Percentiles rank a stretch among this genome's conserved stretches.
phyloP scores from a whole-genome alignment of 2,797 vertebrate species.

The Neopelma chrysocephalum region DNA sequence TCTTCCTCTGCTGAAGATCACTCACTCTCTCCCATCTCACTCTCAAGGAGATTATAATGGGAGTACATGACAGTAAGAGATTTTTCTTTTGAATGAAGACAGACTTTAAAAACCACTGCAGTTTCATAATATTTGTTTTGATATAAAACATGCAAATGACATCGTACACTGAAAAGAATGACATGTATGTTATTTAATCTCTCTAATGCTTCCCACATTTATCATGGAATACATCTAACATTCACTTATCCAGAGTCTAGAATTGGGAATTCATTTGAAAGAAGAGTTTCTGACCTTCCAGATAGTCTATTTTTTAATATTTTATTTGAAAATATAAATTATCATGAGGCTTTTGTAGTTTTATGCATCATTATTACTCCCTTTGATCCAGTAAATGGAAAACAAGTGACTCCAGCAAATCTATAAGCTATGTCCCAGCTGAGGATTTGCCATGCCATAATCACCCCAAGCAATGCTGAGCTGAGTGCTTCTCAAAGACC shows the following conservation, averaged over 20 bases:
- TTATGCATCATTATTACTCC: background rate
- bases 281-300: background rate
- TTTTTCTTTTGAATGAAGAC: background rate
- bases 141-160: background rate
- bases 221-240: background rate
- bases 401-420: background rate
- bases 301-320: background rate
- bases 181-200: background rate
- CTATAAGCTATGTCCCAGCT: background rate
- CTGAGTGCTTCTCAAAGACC: background rate
- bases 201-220: background rate
- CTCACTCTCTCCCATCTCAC: background rate
- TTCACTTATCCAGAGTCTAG: background rate
- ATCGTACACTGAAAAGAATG: background rate
- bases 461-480: background rate
- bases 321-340: background rate
- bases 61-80: background rate
- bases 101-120: background rate
- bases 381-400: background rate
- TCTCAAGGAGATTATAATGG: background rate
- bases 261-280: background rate
- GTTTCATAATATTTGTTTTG: background rate
- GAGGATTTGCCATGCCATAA: background rate
- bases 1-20: background rate
- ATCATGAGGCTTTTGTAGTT: rapidly evolving